Evolutionary conservation across 2,888 invertebrate genomes (phyloP).

Genomic region (Helleia helle): DNA sequence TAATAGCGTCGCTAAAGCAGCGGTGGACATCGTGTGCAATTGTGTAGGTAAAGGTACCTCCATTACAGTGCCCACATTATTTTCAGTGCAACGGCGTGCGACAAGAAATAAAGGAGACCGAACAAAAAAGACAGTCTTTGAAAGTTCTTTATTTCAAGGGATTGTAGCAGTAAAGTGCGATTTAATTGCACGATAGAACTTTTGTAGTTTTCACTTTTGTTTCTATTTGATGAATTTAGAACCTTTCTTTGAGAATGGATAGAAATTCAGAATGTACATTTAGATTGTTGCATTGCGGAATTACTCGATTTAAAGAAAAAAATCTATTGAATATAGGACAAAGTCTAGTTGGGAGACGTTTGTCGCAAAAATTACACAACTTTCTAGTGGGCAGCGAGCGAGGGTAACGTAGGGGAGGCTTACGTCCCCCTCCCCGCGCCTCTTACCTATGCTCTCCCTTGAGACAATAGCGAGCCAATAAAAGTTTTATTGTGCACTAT

Average conservation of each 20-base stretch:
- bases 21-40: constrained; percentile 37
- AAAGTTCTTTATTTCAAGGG: constrained; percentile 66
- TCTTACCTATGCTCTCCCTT: constrained; percentile 31
- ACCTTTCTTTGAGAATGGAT: constrained; percentile 34
- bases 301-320: neutral
- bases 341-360: constrained; percentile 34
- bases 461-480: constrained; percentile 60
- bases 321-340: constrained; percentile 15
- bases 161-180: constrained; percentile 64
- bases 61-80: constrained; percentile 46
- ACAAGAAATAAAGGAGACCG: constrained; percentile 44
- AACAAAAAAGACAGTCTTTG: constrained; percentile 59
- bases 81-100: constrained; percentile 40
- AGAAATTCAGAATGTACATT: neutral
- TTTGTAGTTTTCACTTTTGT: constrained; percentile 48
- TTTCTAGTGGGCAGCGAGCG: constrained; percentile 28
- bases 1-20: constrained; percentile 24
- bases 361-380: constrained; percentile 49
- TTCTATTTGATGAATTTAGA: constrained; percentile 56
- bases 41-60: constrained; percentile 39
- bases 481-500: constrained; percentile 63
- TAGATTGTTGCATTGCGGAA: neutral
- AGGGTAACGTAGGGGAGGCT: constrained; percentile 19
- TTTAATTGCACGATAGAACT: constrained; percentile 65
- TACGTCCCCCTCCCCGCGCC: constrained; percentile 25